phyloP scores from a whole-genome alignment of 37 sponge, comb jelly and placozoan species.

The Spongilla lacustris region DNA sequence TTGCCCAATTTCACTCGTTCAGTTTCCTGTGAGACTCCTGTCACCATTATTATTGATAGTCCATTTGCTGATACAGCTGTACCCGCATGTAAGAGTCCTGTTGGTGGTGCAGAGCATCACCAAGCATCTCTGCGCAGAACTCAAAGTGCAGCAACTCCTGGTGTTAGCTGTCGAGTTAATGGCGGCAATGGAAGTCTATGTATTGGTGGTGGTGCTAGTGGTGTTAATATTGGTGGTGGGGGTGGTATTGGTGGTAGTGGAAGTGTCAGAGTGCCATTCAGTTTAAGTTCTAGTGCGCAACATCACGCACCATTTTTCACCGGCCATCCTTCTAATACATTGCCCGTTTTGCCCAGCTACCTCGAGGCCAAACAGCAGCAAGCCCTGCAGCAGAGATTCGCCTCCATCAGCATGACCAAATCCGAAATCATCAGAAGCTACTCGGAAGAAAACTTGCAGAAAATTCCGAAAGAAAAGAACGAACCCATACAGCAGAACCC shows the following conservation, averaged over 20 bases:
- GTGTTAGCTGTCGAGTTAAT: neutral
- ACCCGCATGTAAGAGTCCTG: too few species aligned
- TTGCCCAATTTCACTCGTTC: neutral
- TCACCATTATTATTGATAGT: neutral
- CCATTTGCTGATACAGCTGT: neutral
- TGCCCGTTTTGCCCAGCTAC: slow-evolving; percentile 59
- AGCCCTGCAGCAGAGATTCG: slow-evolving; percentile 68
- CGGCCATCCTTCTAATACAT: neutral
- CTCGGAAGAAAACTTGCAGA: slow-evolving; percentile 82
- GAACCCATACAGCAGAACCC: slow-evolving; percentile 72
- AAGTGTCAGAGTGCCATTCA: neutral
- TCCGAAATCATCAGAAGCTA: slow-evolving; percentile 63
- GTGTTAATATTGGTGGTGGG: neutral
- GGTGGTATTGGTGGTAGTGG: neutral
- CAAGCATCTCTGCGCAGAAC: neutral
- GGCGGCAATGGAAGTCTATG: neutral
- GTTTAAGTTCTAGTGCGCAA: neutral
- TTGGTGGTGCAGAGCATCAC: neutral
- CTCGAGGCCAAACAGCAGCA: slow-evolving; percentile 59
- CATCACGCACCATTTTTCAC: neutral
- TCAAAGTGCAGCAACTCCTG: neutral
- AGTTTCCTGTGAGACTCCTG: neutral
- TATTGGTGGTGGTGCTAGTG: neutral
- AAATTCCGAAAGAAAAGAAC: slow-evolving; percentile 56
- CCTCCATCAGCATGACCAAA: slow-evolving; percentile 42